Conservation (phyloP, 2,888 invertebrate genomes). For the Drosophila histrio region DNA sequence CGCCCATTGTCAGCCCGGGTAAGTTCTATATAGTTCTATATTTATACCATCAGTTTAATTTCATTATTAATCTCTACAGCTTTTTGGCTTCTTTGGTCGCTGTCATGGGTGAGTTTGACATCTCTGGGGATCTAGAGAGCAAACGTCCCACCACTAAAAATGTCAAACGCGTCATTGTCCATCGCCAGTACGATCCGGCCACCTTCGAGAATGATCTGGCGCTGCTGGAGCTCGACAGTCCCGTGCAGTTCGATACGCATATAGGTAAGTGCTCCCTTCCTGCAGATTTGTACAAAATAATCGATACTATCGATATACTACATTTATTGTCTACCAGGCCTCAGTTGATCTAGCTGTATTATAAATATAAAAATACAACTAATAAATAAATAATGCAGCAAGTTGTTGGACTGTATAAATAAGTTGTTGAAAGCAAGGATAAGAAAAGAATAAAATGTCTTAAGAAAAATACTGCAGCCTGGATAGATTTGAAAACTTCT, state of each 20-base stretch:
- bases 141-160: conserved; percentile 91
- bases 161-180: conserved; percentile 94
- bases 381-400: no score
- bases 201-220: conserved; percentile 97
- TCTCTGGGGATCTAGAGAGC: conserved; percentile 92
- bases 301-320: conserved; percentile 63
- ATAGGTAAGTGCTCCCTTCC: conserved; percentile 86
- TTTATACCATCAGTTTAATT: background rate
- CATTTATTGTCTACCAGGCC: no score
- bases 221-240: conserved; percentile 92
- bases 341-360: no score
- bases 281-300: no score
- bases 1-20: conserved; percentile 98
- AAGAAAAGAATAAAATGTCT: no score
- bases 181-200: conserved; percentile 93
- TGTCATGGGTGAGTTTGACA: conserved; percentile 95
- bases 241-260: conserved; percentile 93
- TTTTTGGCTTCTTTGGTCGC: conserved; percentile 95
- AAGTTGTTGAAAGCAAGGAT: no score
- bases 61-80: conserved; percentile 77
- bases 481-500: no score
- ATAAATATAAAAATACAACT: no score
- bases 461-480: no score
- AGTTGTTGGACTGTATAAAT: no score
- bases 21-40: conserved; percentile 41